Evolutionary conservation across 2,888 invertebrate genomes (phyloP).

Genomic region (Zaprionus bogoriensis): DNA sequence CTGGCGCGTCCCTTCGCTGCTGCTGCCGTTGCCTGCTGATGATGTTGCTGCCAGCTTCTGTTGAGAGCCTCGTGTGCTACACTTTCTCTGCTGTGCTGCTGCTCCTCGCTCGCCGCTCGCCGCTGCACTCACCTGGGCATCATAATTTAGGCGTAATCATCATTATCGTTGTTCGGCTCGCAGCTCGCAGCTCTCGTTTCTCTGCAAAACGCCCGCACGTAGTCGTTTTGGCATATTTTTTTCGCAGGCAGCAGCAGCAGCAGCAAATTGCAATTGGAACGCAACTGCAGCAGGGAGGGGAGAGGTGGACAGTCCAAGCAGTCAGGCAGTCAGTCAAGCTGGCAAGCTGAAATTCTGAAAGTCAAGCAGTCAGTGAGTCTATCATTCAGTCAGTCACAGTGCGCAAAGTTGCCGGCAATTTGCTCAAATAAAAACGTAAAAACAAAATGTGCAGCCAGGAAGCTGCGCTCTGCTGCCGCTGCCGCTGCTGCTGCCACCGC

Average conservation of each 20-base stretch:
- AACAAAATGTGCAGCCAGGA: conserved; percentile 66
- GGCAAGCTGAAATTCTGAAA: conserved; percentile 62
- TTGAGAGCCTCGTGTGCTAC: conserved; percentile 66
- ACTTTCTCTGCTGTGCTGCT: conserved; percentile 62
- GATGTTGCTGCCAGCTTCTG: conserved; percentile 75
- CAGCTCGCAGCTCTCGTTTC: conserved; percentile 42
- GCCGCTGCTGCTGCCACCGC: conserved; percentile 5
- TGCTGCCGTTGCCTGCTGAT: conserved; percentile 41
- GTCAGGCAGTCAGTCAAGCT: conserved; percentile 71
- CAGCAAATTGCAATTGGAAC: conserved; percentile 54
- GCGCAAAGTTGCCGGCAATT: conserved; percentile 76
- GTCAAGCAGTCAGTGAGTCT: conserved; percentile 70
- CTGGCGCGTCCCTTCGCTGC: conserved; percentile 45
- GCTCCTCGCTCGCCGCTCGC: conserved; percentile 26
- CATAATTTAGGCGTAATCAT: conserved; percentile 82
- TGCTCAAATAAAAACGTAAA: conserved; percentile 79
- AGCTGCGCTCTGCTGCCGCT: conserved; percentile 25
- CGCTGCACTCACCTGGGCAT: conserved; percentile 62
- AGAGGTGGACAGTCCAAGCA: conserved; percentile 30
- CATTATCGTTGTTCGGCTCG: conserved; percentile 75
- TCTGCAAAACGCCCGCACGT: conserved; percentile 74
- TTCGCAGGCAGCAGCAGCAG: conserved; percentile 27
- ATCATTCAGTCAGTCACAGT: conserved; percentile 75
- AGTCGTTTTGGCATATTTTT: conserved; percentile 63
- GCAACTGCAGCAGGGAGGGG: conserved; percentile 26